A percentile compares a stretch with the other conserved stretches of the same genome.
These are phyloP conservation scores for Neomorphus geoffroyi DNA, from an alignment of 2,797 vertebrate species.

Conservation along the genomic window DNA sequence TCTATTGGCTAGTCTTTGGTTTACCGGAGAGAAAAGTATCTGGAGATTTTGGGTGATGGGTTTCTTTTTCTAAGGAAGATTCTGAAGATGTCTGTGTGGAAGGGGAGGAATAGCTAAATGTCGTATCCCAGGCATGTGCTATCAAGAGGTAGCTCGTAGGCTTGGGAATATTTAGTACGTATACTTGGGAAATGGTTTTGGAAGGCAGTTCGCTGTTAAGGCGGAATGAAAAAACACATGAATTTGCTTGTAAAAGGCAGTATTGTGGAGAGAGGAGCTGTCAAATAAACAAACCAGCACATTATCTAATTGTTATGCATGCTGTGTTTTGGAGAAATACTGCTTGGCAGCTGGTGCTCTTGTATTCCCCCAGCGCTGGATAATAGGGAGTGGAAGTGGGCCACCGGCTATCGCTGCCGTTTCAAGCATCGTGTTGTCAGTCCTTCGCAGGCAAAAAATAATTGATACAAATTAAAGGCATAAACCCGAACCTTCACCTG, in stretches of 20 bases:
- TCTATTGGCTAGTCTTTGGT: background rate
- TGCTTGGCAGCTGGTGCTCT: constrained; percentile 24
- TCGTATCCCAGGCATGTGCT: background rate
- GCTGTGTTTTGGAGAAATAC: constrained; percentile 9
- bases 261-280: background rate
- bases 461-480: background rate
- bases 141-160: background rate
- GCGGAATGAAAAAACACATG: background rate
- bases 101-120: background rate
- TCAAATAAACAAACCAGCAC: background rate
- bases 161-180: background rate
- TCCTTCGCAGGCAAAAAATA: background rate
- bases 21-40: background rate
- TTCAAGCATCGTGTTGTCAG: background rate
- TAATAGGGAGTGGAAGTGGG: background rate
- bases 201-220: background rate
- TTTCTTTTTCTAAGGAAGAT: background rate
- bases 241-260: background rate
- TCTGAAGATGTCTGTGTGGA: background rate
- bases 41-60: background rate
- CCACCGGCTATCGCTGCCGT: background rate
- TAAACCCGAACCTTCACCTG: background rate
- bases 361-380: background rate
- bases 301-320: constrained; percentile 18
- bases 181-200: background rate